These are phyloP conservation scores for Calliopum simillimum DNA, from an alignment of 2,888 invertebrate species.

Conservation along the genomic window DNA sequence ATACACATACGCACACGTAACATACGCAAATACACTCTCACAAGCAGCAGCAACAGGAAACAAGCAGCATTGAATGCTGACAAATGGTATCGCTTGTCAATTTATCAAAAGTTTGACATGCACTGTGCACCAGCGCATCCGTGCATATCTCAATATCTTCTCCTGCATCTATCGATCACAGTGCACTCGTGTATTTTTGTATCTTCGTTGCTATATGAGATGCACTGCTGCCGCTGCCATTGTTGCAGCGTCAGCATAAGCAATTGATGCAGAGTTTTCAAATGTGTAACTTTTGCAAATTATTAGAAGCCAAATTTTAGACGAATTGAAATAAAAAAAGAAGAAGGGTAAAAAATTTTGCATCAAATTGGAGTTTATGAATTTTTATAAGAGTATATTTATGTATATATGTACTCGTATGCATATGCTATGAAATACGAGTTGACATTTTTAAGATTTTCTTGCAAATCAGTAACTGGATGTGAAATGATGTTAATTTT, in stretches of 20 bases:
- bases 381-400: too few relatives aligned
- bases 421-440: too few relatives aligned
- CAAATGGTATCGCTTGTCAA: slow-evolving; percentile 67
- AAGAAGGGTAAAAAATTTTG: too few relatives aligned
- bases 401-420: too few relatives aligned
- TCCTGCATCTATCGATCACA: not conserved
- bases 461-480: too few relatives aligned
- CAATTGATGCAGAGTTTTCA: slow-evolving; percentile 12
- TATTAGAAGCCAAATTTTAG: not conserved
- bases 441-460: too few relatives aligned
- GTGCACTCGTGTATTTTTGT: not conserved
- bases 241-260: not conserved
- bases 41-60: not conserved
- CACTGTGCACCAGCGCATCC: slow-evolving; percentile 25
- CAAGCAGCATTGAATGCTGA: slow-evolving; percentile 62
- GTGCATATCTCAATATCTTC: slow-evolving; percentile 7
- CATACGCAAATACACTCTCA: too few relatives aligned
- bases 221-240: not conserved
- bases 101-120: slow-evolving; percentile 59
- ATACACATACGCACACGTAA: too few relatives aligned
- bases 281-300: not conserved
- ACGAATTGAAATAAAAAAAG: too few relatives aligned
- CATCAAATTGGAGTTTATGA: too few relatives aligned
- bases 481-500: too few relatives aligned
- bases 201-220: not conserved